Evolutionary conservation across 2,113 vertebrate genomes (phyloP), one percentile per base, ranked within the genome.

Genomic region (Myodes glareolus): DNA sequence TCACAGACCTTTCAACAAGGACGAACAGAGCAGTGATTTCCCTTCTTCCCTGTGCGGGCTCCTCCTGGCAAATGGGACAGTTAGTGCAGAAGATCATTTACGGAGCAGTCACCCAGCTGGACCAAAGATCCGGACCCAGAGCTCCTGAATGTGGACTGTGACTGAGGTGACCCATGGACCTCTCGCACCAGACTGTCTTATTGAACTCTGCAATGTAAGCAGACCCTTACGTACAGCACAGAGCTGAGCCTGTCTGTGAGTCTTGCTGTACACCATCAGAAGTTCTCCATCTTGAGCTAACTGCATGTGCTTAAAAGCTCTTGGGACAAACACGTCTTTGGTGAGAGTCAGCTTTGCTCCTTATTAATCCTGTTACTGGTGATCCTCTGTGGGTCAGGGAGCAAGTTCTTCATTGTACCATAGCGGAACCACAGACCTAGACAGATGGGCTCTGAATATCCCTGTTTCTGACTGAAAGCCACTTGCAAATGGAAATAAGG

Each of bases 31-130:
- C 17, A 29, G 29, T 19, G 42, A 47, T 75, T 58, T 84, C 29
- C 63, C 91, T 92, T 91, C 58, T 88, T 82, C 88, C 88, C 92
- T 84, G 42, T 84, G 47, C 42, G 75, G 75, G 80, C 58, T 12
- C 58, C 42, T 19, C 47, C 36, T 87, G 31, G 72, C 29, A 65
- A 78, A 4, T 36, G 31, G 87, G 27, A 82, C 94, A 90, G 19
- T 61, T 61, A 97, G 36, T 36, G 67, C 8, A 75, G 72, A 94
- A 88, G 72, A 91, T 23, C 70, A 23, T 68, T 42, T 33, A 39
- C 3, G 75, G 21, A 70, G 29, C 45, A 65, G 45, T 91, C 52
- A 58, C 7, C 8, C 70, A n/a, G 1, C 55, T 36, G 27, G 31
- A 73, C 36, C 21, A 33, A 85, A 78, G 73, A 21, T 47, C 52